Evolutionary conservation across 2,888 invertebrate species (phyloP), one percentile per base, ranked within the genome.

Genomic region (Protonemura montana): DNA sequence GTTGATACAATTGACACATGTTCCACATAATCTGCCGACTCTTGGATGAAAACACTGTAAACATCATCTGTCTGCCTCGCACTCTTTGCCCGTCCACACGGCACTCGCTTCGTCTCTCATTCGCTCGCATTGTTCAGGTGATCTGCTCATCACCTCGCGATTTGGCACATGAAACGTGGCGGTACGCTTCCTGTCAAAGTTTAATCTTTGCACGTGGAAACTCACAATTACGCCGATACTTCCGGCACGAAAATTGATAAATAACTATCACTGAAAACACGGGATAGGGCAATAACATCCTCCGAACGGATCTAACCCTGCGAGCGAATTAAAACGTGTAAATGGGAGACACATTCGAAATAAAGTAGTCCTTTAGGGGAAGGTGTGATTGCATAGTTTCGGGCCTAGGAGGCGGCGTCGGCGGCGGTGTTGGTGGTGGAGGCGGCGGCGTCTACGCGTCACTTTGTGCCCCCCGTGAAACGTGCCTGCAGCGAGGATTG

Each of bases 141-240:
- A 29, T 10, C 59, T 59, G 59, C 59, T 16, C 26, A 13, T 29
- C 35, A 82, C 29, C 82, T 29, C 2, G 82, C 26, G 35, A 41
- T 82, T 82, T 82, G 82, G 82, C 82, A 82, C 82, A 82, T 82
- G 41, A 41, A 41, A 82, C 82, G 82, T 82, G 59, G 59, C 59
- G 59, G 7, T 3, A 10, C 16, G 59, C 21, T 59, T 59, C 59
- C 59, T 10, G 16, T 21, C 59, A 59, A 59, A 59, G 59, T 59
- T 59, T 59, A 10, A 10, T 10, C 59, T 59, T 59, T 59, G 59
- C 59, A 21, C 59, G 59, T 21, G 59, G 59, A 59, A 59, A 59
- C 59, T 59, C 59, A 59, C 59, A 59, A 59, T 59, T 59, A 59
- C 21, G 59, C 59, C 59, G 21, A 21, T 59, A 59, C 59, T 59